Base-by-base conservation (phyloP, 2,888 invertebrate genomes). In the Synanthedon myopaeformis region DNA sequence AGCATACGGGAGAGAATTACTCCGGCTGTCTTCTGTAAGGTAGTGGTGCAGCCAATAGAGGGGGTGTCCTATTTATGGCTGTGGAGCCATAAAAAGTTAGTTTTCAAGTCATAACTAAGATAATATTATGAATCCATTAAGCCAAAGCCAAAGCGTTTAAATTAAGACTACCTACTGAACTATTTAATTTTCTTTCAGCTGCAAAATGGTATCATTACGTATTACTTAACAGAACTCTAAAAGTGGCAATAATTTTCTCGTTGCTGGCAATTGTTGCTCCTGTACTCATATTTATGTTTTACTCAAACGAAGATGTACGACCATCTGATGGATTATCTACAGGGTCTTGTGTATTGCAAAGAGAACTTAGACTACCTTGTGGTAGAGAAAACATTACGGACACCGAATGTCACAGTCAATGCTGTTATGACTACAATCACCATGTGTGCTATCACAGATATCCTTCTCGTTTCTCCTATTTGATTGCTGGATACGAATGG, bases 381-480 rank as follows among this genome's bases (percentile, higher is more conserved):
- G 86, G 88, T 3, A n/a, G 59, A 0, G 83, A 77, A 1, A 62
- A 67, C 14, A 63, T 78, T 1, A 55, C 74, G 0, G 65, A 67
- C 11, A 58, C 63, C 0, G 64, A 82, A 53, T 90, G 90, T 58
- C 78, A 78, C 48, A 58, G 66, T 0, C 79, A 85, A 56, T 90
- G 90, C 61, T 90, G 90, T 59, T 90, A 88, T 65, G 87, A 89
- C 55, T 64, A 70, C 2, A 67, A 66, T 14, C 67, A 67, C 10
- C 51, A 70, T n/a, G 55, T 79, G 17, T 90, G 90, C 61, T 90
- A 79, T 59, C 90, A 90, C 58, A 76, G 89, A 53, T 71, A 82
- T 13, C 90, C 90, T 0, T 88, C 90, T 0, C 71, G 82, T 52
- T 89, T 89, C 64, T 83, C 87, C 2, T 90, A 89, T 59, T 62